These are phyloP conservation scores for Gasterosteus aculeatus DNA, from an alignment of 2,113 vertebrate species.

Conservation along the genomic window DNA sequence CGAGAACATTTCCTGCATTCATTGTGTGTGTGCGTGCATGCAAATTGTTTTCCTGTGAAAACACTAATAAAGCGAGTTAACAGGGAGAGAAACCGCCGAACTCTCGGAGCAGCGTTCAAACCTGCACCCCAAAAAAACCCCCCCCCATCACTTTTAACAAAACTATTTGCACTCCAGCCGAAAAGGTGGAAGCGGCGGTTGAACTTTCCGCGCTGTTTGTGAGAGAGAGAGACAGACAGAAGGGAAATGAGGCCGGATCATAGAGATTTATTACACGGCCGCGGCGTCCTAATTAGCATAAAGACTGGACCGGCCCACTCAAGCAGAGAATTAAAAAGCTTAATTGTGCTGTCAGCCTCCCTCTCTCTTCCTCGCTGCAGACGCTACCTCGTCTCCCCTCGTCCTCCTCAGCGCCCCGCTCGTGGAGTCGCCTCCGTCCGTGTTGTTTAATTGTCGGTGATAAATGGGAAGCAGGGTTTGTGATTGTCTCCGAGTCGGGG, in stretches of 20 bases:
- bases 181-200: slow-evolving; percentile 52
- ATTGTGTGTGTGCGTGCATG: slow-evolving; percentile 37
- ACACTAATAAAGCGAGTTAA: slow-evolving; percentile 76
- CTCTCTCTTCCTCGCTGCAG: slow-evolving; percentile 76
- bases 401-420: slow-evolving; percentile 40
- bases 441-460: slow-evolving; percentile 73
- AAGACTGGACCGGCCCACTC: slow-evolving; percentile 97
- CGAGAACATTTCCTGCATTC: slow-evolving; percentile 56
- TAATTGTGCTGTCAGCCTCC: slow-evolving; percentile 98
- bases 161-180: slow-evolving; percentile 48
- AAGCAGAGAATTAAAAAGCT: slow-evolving; percentile 99
- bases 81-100: slow-evolving; percentile 63
- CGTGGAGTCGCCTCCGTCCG: slow-evolving; percentile 59
- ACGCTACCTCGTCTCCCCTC: slow-evolving; percentile 80
- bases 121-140: slow-evolving; percentile 18
- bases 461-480: slow-evolving; percentile 71
- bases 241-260: slow-evolving; percentile 87
- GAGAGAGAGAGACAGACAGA: slow-evolving; percentile 56
- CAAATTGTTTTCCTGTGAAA: slow-evolving; percentile 64
- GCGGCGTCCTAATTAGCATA: slow-evolving; percentile 93
- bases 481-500: slow-evolving; percentile 64
- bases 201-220: slow-evolving; percentile 61
- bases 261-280: slow-evolving; percentile 93
- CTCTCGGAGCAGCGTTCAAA: slow-evolving; percentile 41
- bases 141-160: slow-evolving; percentile 28